phyloP scores from a whole-genome alignment of 2,113 vertebrate genomes.

The Nycticryphes semicollaris region DNA sequence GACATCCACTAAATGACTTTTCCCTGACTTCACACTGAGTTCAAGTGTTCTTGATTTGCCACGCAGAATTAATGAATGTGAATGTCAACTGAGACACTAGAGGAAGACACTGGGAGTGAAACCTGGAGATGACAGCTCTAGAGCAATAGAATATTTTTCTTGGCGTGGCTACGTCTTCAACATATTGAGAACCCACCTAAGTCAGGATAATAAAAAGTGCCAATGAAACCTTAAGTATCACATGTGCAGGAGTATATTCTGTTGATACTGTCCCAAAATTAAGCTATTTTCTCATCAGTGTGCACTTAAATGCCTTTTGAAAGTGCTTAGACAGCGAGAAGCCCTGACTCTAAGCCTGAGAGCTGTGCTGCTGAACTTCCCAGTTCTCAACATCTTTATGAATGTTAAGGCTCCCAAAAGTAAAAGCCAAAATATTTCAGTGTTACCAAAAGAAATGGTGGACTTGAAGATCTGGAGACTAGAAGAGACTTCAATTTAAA shows the following conservation, averaged over 20 bases:
- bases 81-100: background rate
- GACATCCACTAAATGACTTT: background rate
- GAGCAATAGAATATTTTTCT: background rate
- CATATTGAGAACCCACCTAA: background rate
- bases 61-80: no score
- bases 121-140: background rate
- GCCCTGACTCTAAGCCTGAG: background rate
- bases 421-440: background rate
- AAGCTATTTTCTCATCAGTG: background rate
- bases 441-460: background rate
- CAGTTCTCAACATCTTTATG: background rate
- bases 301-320: background rate
- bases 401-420: background rate
- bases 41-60: no score
- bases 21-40: no score
- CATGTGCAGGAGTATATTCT: background rate
- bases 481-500: background rate
- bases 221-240: background rate
- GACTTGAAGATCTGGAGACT: background rate
- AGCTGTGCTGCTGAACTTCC: background rate
- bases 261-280: background rate
- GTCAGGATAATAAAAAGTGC: background rate
- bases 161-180: background rate
- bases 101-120: background rate
- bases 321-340: background rate